A percentile compares a stretch with the other conserved stretches of the same genome.
Conservation (phyloP, 2,113 vertebrate genomes). For the Colinus virginianus region DNA sequence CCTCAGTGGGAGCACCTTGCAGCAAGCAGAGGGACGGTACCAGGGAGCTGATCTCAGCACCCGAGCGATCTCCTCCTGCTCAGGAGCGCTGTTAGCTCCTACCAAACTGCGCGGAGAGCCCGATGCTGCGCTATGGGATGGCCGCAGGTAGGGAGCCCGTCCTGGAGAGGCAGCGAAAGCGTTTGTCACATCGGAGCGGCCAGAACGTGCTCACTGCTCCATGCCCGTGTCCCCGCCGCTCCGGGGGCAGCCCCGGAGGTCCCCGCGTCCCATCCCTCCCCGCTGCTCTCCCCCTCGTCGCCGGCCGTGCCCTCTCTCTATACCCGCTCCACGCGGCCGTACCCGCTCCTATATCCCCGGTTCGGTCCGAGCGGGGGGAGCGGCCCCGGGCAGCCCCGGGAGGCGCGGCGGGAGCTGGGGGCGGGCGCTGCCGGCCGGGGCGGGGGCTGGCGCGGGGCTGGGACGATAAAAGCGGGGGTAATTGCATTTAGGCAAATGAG, state of each 20-base stretch:
- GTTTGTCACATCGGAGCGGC: fast-evolving
- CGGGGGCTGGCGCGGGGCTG: conserved; percentile 46
- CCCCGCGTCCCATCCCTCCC: background rate
- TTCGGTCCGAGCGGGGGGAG: background rate
- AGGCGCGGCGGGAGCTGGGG: background rate
- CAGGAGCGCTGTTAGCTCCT: background rate
- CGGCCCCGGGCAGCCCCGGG: background rate
- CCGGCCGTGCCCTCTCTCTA: background rate
- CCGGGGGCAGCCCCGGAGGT: too few relatives aligned
- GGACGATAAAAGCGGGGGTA: conserved; percentile 64
- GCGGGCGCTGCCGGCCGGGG: conserved; percentile 42
- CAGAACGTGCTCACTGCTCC: background rate
- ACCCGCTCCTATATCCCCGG: background rate
- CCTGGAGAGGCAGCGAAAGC: background rate
- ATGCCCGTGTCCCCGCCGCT: too few relatives aligned
- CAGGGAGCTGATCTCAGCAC: background rate
- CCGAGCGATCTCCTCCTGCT: background rate
- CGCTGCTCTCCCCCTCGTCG: too few relatives aligned
- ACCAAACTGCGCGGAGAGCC: background rate
- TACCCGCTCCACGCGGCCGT: background rate
- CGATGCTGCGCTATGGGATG: background rate
- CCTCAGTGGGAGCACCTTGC: background rate
- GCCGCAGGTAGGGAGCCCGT: background rate
- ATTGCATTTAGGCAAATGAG: conserved; percentile 75
- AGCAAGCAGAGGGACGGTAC: background rate